phyloP scores from a whole-genome alignment of 1,140 invertebrate species.

The Leptinotarsa lineolata region DNA sequence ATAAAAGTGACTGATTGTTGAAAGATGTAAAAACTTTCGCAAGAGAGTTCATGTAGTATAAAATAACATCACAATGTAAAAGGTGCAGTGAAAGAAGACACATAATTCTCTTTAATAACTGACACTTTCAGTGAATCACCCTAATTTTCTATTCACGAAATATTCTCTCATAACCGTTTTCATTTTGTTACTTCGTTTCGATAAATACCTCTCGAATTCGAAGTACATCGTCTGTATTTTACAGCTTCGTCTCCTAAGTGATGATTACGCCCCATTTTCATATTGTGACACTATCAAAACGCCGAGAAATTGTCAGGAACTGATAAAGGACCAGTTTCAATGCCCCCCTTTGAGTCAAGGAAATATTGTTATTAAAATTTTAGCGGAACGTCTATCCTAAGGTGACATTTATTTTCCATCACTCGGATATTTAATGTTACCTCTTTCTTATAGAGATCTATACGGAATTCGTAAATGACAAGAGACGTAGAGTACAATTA shows the following conservation, averaged over 20 bases:
- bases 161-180: no score
- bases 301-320: background rate
- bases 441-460: background rate
- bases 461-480: no score
- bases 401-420: no score
- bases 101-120: no score
- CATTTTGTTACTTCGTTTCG: background rate
- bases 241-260: background rate
- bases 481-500: no score
- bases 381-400: background rate
- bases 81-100: no score
- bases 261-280: background rate
- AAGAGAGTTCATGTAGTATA: no score
- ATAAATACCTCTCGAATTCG: background rate
- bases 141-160: no score
- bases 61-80: no score
- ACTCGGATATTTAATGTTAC: background rate
- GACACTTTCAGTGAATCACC: no score
- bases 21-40: no score
- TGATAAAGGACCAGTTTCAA: background rate
- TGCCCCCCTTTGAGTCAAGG: background rate
- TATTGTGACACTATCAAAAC: background rate
- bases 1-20: no score
- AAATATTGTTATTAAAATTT: constrained; percentile 1
- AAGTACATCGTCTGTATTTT: constrained; percentile 8